Evolutionary conservation across 2,797 vertebrate species (phyloP), one percentile per base, ranked within the genome.

Genomic region (Helicolenus hilgendorfi): DNA sequence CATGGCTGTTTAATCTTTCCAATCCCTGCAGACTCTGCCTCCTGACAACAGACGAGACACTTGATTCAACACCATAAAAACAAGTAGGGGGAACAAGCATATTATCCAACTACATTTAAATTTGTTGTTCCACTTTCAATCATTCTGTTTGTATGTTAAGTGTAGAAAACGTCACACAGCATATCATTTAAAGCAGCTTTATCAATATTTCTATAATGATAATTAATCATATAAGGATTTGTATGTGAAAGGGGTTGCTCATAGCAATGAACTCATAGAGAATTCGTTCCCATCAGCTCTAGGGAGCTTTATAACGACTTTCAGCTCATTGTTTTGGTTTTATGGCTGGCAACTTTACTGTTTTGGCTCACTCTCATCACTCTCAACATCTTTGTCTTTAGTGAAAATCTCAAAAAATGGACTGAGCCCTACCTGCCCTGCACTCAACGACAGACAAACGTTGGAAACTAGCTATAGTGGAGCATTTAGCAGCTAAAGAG

Each of bases 1-100:
- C 92, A 87, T 86, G 78, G 90, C 78, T 79, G 26, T 94, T 93
- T 92, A 91, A 93, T 88, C 83, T 91, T 72, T 87, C 76, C 87
- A 85, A 80, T 93, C 88, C 92, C 79, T 69, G 71, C 65, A 77
- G 80, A 92, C 74, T 67, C 35, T 83, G 72, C 75, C 79, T 85
- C 77, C 88, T 73, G 77, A 87, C 79, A 76, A 75, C 83, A 74
- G 74, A 53, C 72, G 8, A 58, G 53, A 58, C 63, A 64, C 63
- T 77, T 31, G 36, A 80, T 71, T 79, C 26, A 59, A 33, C 26
- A 62, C 53, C 29, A 64, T 14, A 24, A 24, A 60, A 73, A 55
- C 20, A 55, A 58, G 18, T 18, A n/a, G 27, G 63, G n/a, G 68
- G 38, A 74, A 29, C 41, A 64, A 55, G 27, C 26, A 72, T 7